phyloP scores from a whole-genome alignment of 2,113 vertebrate species.

The Galemys pyrenaicus region DNA sequence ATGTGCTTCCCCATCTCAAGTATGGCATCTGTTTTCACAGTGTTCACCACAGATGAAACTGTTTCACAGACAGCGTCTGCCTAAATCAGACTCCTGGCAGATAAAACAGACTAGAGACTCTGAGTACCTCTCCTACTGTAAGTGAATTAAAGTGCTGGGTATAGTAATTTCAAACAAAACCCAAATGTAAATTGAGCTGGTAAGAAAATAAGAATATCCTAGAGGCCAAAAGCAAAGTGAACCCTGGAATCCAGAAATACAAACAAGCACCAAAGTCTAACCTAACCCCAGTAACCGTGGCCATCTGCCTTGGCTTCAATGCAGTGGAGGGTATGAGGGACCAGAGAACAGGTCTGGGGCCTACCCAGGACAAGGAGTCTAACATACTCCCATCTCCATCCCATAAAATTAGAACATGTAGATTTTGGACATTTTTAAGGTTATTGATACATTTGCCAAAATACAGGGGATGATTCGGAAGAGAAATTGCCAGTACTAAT shows the following conservation, averaged over 20 bases:
- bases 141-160: not conserved
- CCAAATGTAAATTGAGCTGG: not conserved
- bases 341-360: not conserved
- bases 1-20: not conserved
- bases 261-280: not conserved
- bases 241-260: constrained; percentile 20
- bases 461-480: not conserved
- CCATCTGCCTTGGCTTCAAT: not conserved
- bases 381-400: not conserved
- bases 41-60: not conserved
- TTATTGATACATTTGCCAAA: constrained; percentile 34
- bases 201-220: not conserved
- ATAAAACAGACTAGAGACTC: not conserved
- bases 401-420: not conserved
- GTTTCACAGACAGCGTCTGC: not conserved
- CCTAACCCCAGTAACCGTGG: not conserved
- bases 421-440: constrained; percentile 35
- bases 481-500: constrained; percentile 27
- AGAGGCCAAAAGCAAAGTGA: not conserved
- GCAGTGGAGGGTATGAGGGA: not conserved
- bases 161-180: constrained; percentile 12
- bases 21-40: not conserved
- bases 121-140: not conserved
- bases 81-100: not conserved
- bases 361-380: not conserved